Conservation (phyloP, 2,888 invertebrate species). For the Diarsia rubi region DNA sequence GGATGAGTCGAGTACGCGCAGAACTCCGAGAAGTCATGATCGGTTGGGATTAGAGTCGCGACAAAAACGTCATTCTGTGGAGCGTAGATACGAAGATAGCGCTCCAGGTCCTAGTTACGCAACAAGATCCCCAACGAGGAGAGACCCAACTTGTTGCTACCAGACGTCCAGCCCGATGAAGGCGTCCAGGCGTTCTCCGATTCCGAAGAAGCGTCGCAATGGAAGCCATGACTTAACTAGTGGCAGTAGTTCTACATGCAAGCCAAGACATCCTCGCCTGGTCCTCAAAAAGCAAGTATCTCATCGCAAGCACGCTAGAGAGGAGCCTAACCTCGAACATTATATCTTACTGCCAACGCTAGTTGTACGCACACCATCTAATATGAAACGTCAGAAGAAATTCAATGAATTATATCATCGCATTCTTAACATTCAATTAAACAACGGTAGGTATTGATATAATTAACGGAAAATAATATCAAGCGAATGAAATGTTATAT, state of each 20-base stretch:
- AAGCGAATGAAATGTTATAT: not conserved
- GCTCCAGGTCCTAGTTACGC: conserved; percentile 83
- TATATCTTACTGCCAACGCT: conserved; percentile 86
- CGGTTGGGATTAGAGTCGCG: conserved; percentile 72
- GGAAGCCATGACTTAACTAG: conserved; percentile 71
- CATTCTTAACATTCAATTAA: conserved; percentile 81
- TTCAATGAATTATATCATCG: conserved; percentile 87
- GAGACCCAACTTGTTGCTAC: conserved; percentile 83
- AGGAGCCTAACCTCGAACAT: conserved; percentile 84
- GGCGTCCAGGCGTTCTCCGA: conserved; percentile 58
- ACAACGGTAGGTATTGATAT: conserved; percentile 72
- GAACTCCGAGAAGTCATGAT: conserved; percentile 78
- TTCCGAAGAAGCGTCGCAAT: conserved; percentile 49
- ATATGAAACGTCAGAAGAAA: conserved; percentile 85
- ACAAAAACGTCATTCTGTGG: conserved; percentile 65
- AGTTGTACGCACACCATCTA: conserved; percentile 86
- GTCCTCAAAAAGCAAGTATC: conserved; percentile 81
- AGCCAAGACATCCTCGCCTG: conserved; percentile 78
- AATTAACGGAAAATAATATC: not conserved
- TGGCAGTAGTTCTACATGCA: conserved; percentile 76
- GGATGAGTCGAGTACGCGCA: conserved; percentile 71
- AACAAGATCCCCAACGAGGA: conserved; percentile 68
- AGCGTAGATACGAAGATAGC: conserved; percentile 74
- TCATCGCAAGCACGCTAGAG: conserved; percentile 75
- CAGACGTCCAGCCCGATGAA: conserved; percentile 75